phyloP scores from a whole-genome alignment of 2,888 invertebrate species.

The Apodemia mormo region DNA sequence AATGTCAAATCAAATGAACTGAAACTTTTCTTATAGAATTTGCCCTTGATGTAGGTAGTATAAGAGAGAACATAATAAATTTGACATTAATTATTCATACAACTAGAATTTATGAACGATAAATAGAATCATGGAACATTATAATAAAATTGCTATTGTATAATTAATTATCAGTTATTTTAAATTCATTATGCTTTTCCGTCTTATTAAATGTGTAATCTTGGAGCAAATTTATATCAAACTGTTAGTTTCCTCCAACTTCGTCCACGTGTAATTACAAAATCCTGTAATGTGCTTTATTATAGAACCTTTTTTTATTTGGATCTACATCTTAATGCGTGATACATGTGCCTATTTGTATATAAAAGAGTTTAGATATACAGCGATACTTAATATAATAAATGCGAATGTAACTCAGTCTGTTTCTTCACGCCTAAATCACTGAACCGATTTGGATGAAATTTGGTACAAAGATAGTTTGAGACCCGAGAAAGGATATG shows the following conservation, averaged over 20 bases:
- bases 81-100: constrained; percentile 23
- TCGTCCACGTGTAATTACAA: not conserved
- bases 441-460: too few relatives aligned
- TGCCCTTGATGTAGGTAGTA: constrained; percentile 3
- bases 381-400: too few relatives aligned
- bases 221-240: not conserved
- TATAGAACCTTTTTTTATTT: too few relatives aligned
- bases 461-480: too few relatives aligned
- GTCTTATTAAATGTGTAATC: not conserved
- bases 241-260: not conserved
- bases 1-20: not conserved
- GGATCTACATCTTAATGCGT: too few relatives aligned
- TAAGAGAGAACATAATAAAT: constrained; percentile 7
- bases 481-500: too few relatives aligned
- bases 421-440: too few relatives aligned
- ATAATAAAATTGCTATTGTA: constrained; percentile 17
- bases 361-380: too few relatives aligned
- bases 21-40: not conserved
- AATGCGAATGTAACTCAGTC: too few relatives aligned
- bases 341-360: too few relatives aligned
- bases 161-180: constrained; percentile 9
- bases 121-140: constrained; percentile 22
- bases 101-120: constrained; percentile 26
- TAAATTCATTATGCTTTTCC: constrained; percentile 13
- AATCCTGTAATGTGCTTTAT: too few relatives aligned